A percentile compares a stretch with the other conserved stretches of the same genome.
Conservation (phyloP, 2,888 invertebrate genomes). For the Xestia rhomboidea region DNA sequence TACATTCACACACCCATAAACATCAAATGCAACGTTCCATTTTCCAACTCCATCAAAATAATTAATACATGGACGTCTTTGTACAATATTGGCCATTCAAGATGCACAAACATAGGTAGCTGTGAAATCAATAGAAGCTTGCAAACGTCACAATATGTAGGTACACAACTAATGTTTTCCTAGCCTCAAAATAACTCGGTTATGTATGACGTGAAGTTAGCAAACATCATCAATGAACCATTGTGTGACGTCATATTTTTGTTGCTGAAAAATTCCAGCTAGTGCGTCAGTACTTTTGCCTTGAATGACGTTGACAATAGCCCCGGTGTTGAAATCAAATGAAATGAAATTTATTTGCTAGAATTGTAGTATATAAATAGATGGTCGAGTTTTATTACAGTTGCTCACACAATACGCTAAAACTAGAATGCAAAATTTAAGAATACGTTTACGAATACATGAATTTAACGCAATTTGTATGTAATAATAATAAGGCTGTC, state of each 20-base stretch:
- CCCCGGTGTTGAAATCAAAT: background rate
- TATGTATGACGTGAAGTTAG: slow-evolving; percentile 23
- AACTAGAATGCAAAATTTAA: too few species aligned
- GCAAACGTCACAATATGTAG: background rate
- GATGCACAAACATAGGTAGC: background rate
- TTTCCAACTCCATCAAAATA: slow-evolving; percentile 5
- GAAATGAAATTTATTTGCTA: too few species aligned
- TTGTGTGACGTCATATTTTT: slow-evolving; percentile 33
- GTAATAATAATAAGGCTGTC: too few species aligned
- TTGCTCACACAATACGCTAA: too few species aligned
- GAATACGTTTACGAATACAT: too few species aligned
- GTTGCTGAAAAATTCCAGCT: slow-evolving; percentile 13
- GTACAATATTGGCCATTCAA: background rate
- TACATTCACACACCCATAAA: background rate
- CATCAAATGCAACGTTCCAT: background rate
- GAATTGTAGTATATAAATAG: too few species aligned
- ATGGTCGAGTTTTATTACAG: too few species aligned
- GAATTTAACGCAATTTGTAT: too few species aligned
- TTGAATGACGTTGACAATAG: background rate
- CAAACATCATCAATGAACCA: slow-evolving; percentile 44
- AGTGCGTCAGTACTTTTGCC: background rate
- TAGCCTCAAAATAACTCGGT: slow-evolving; percentile 12
- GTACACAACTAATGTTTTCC: slow-evolving; percentile 9
- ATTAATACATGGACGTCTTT: background rate
- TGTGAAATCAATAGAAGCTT: slow-evolving; percentile 11